A percentile compares a stretch with the other conserved stretches of the same genome.
Conservation (phyloP, 2,888 invertebrate genomes). For the Drosophila eohydei region DNA sequence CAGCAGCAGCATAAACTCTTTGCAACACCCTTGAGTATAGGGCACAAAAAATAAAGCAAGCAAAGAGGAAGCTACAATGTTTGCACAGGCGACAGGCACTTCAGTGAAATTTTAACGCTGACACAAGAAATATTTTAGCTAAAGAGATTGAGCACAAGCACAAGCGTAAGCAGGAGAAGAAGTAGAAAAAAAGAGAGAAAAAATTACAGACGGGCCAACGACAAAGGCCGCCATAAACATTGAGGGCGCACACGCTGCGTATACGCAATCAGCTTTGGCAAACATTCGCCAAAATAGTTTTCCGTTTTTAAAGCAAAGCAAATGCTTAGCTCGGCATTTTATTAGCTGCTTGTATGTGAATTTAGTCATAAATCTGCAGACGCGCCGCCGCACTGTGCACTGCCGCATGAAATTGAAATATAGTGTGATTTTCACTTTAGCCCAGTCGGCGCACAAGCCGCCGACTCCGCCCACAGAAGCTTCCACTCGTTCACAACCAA, state of each 20-base stretch:
- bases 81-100: conserved; percentile 74
- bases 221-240: conserved; percentile 66
- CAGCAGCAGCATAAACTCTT: conserved; percentile 59
- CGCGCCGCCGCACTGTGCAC: conserved; percentile 70
- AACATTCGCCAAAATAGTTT: conserved; percentile 76
- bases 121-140: conserved; percentile 76
- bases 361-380: conserved; percentile 76
- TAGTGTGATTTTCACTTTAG: conserved; percentile 79
- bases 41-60: background rate
- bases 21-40: conserved; percentile 70
- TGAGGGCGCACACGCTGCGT: conserved; percentile 68
- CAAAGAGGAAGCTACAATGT: conserved; percentile 40
- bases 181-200: conserved; percentile 3
- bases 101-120: conserved; percentile 74
- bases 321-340: conserved; percentile 76
- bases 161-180: background rate
- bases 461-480: background rate
- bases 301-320: conserved; percentile 61
- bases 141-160: conserved; percentile 39
- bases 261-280: conserved; percentile 75
- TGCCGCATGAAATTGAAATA: conserved; percentile 80
- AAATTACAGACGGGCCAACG: conserved; percentile 28
- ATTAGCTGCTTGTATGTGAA: conserved; percentile 77
- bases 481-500: conserved; percentile 13
- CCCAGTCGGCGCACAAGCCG: conserved; percentile 13